Percentiles rank a stretch among this genome's conserved stretches.
Conservation (phyloP, 2,113 vertebrate species). For the Thalassoma bifasciatum region DNA sequence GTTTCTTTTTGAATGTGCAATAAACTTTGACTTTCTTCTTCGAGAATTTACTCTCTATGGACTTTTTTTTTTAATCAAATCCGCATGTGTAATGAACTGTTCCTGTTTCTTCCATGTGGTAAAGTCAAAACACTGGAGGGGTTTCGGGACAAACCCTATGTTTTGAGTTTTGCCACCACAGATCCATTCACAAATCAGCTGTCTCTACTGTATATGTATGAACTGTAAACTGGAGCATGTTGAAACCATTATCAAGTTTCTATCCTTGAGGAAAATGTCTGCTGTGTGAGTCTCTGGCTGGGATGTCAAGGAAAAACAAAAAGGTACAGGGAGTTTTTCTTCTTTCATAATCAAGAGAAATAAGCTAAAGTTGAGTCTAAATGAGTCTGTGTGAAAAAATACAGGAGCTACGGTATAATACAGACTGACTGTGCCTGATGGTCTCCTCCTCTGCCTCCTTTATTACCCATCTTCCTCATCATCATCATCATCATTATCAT, state of each 20-base stretch:
- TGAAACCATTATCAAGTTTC: not conserved
- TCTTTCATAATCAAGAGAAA: constrained; percentile 1
- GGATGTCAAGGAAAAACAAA: constrained; percentile 15
- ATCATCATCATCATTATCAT: constrained; percentile 41
- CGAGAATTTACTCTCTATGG: too few relatives aligned
- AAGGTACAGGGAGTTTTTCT: not conserved
- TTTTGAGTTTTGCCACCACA: too few relatives aligned
- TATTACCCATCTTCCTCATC: constrained; percentile 37
- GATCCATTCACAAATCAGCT: too few relatives aligned
- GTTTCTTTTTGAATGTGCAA: too few relatives aligned
- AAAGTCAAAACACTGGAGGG: too few relatives aligned
- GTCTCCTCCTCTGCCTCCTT: constrained; percentile 22
- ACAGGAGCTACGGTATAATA: constrained; percentile 39
- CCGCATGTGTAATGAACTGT: too few relatives aligned
- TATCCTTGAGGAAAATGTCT: not conserved
- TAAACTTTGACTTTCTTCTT: too few relatives aligned
- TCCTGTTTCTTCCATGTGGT: too few relatives aligned
- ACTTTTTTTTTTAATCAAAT: too few relatives aligned
- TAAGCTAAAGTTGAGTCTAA: constrained; percentile 28
- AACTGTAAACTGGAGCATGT: not conserved
- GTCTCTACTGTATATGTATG: too few relatives aligned
- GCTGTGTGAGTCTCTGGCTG: not conserved
- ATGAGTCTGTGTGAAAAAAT: constrained; percentile 45
- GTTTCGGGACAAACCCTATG: too few relatives aligned
- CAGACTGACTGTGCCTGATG: constrained; percentile 31